These are phyloP conservation scores for Phortica okadai DNA, from an alignment of 2,888 invertebrate genomes.

Conservation along the genomic window DNA sequence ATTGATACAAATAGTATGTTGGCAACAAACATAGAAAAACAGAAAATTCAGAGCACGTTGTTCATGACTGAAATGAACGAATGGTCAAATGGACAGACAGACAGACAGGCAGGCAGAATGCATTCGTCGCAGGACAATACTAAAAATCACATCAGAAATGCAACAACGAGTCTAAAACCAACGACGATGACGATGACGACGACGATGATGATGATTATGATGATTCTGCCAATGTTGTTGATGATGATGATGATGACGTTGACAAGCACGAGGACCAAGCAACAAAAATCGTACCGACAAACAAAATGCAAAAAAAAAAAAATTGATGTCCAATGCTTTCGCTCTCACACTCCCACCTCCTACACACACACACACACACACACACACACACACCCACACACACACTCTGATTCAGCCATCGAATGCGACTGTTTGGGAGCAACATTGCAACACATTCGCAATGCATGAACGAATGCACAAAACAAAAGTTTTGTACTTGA, in stretches of 20 bases:
- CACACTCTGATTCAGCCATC: constrained; percentile 57
- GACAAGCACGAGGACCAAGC: constrained; percentile 40
- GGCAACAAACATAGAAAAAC: not conserved
- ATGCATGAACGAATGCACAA: constrained; percentile 39
- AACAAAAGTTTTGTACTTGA: constrained; percentile 63
- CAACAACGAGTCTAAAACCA: constrained; percentile 68
- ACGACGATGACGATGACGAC: constrained; percentile 22
- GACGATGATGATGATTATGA: constrained; percentile 42
- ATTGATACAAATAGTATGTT: constrained; percentile 16
- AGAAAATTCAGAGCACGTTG: constrained; percentile 3
- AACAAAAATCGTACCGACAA: constrained; percentile 43
- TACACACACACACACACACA: not conserved
- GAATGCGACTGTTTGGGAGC: constrained; percentile 61
- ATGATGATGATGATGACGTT: constrained; percentile 38
- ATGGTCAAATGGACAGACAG: not conserved
- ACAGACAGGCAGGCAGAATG: constrained; percentile 14
- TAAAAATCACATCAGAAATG: constrained; percentile 72
- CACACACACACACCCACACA: constrained; percentile 4
- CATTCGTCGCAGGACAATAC: constrained; percentile 65
- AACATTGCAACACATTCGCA: constrained; percentile 29
- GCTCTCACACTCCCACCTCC: not conserved
- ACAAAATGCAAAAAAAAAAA: constrained; percentile 13
- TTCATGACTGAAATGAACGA: not conserved
- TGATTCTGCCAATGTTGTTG: constrained; percentile 35
- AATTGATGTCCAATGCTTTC: not conserved